These are phyloP conservation scores for Orchestes rusci DNA, from an alignment of 2,888 invertebrate genomes.

Conservation along the genomic window DNA sequence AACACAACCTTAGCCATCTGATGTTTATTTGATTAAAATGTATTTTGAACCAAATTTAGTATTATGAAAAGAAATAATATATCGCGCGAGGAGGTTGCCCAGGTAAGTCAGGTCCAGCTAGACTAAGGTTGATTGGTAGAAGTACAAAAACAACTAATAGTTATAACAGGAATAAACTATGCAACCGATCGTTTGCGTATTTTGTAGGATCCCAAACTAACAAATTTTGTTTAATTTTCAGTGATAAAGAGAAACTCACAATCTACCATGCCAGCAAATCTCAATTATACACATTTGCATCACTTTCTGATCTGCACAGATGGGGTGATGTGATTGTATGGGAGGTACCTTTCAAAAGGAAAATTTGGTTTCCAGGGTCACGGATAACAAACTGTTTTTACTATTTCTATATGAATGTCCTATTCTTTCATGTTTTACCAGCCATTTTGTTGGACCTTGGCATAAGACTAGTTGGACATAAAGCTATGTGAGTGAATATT, in stretches of 20 bases:
- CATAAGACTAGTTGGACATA: conserved; percentile 57
- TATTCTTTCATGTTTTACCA: conserved; percentile 67
- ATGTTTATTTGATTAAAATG: no score
- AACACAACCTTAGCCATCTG: no score
- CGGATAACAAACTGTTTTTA: conserved; percentile 59
- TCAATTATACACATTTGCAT: neutral
- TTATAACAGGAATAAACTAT: no score
- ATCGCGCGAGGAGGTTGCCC: no score
- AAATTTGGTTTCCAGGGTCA: conserved; percentile 72
- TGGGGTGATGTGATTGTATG: conserved; percentile 50
- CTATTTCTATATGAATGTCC: conserved; percentile 55
- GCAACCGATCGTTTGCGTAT: no score
- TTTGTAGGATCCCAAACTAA: no score
- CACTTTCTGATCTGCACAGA: neutral
- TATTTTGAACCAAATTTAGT: no score
- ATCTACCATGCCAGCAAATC: conserved; percentile 16
- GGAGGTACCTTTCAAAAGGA: conserved; percentile 70
- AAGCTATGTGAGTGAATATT: conserved; percentile 79
- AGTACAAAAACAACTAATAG: no score
- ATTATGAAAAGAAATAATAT: no score
- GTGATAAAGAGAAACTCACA: conserved; percentile 8
- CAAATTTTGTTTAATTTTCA: no score
- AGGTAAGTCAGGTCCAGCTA: no score
- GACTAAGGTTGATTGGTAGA: no score
- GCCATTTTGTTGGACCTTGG: conserved; percentile 68